These are phyloP conservation scores for Cyprinodon brontotheroides DNA, from an alignment of 2,113 vertebrate genomes.

Conservation along the genomic window DNA sequence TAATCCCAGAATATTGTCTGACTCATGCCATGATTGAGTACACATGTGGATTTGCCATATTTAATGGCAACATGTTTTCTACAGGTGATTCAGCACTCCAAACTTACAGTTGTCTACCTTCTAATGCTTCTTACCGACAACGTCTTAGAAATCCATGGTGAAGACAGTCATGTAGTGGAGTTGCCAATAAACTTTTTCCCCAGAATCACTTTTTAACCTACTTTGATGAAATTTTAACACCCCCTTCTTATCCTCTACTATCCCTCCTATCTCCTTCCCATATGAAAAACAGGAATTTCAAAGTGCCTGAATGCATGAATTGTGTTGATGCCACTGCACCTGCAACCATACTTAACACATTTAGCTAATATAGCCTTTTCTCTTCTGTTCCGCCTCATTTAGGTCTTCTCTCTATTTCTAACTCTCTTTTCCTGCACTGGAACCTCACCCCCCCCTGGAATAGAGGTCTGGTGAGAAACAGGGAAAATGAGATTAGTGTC, in stretches of 20 bases:
- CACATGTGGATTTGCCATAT: not conserved
- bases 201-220: conserved; percentile 53
- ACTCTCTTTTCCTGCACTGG: not conserved
- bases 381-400: conserved; percentile 49
- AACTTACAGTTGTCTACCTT: not conserved
- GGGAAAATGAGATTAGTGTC: conserved; percentile 63
- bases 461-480: conserved; percentile 50
- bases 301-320: conserved; percentile 2
- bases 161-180: not conserved
- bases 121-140: not conserved
- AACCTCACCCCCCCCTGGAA: conserved; percentile 20
- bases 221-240: conserved; percentile 29
- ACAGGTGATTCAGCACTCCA: not conserved
- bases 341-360: conserved; percentile 44
- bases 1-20: not conserved
- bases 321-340: conserved; percentile 23
- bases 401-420: conserved; percentile 10
- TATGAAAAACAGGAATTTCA: conserved; percentile 10
- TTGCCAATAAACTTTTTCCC: conserved; percentile 73
- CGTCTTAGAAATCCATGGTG: not conserved
- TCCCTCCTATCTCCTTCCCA: not conserved
- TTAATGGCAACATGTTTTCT: not conserved
- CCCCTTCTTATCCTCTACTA: not conserved
- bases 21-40: not conserved
- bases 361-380: conserved; percentile 37